Evolutionary conservation across 2,113 vertebrate genomes (phyloP).

Genomic region (Hippopotamus amphibius): DNA sequence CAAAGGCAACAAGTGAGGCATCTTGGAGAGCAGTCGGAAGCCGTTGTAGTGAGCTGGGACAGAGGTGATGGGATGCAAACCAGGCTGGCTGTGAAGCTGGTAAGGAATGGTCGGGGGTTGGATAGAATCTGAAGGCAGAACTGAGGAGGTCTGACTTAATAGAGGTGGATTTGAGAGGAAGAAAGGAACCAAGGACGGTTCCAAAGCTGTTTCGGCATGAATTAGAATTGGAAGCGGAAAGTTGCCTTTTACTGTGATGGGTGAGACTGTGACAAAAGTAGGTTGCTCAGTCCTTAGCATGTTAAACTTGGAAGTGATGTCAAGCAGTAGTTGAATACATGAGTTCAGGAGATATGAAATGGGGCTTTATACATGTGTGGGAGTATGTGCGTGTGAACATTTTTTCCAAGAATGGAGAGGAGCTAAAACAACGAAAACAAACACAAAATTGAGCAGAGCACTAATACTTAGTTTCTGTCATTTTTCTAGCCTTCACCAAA

Average conservation of each 20-base stretch:
- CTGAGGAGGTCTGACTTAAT: not conserved
- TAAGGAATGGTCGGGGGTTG: not conserved
- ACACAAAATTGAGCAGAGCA: not conserved
- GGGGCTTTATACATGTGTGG: not conserved
- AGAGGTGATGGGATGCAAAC: fast-evolving
- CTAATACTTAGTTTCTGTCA: not conserved
- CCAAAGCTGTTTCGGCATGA: not conserved
- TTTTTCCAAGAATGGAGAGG: not conserved
- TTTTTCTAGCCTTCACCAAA: not conserved
- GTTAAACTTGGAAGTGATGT: not conserved
- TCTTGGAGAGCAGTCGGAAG: not conserved
- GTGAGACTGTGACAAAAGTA: not conserved
- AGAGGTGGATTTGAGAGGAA: not conserved
- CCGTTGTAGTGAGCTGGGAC: fast-evolving
- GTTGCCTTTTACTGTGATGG: not conserved
- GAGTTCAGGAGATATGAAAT: not conserved
- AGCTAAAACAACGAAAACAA: not conserved
- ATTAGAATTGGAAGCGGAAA: not conserved
- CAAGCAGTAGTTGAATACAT: not conserved
- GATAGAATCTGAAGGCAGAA: not conserved
- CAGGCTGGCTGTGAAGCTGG: not conserved
- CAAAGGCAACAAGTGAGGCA: not conserved
- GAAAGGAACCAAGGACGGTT: not conserved
- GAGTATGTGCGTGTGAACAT: fast-evolving
- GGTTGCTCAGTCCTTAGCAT: not conserved